A percentile compares a stretch with the other conserved stretches of the same genome.
These are phyloP conservation scores for Amphiprion percula DNA, from an alignment of 2,113 vertebrate species.

Conservation along the genomic window DNA sequence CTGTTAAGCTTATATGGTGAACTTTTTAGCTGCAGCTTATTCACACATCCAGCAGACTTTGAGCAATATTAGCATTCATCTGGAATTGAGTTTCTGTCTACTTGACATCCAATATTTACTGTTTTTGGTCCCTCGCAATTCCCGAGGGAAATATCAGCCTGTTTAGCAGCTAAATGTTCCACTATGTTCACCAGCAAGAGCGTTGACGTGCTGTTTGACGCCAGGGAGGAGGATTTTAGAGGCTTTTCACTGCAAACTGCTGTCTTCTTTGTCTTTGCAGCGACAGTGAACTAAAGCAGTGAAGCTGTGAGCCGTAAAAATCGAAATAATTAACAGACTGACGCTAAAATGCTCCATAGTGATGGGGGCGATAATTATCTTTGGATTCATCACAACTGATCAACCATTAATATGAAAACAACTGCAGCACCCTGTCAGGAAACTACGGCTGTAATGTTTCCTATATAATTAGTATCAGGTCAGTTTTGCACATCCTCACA, in stretches of 20 bases:
- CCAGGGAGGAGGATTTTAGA: no score
- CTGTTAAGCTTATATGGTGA: neutral
- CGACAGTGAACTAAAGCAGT: neutral
- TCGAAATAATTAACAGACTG: neutral
- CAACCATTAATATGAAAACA: neutral
- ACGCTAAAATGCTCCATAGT: neutral
- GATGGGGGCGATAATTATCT: conserved; percentile 9
- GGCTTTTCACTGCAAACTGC: no score
- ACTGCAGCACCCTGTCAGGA: neutral
- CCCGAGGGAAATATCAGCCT: no score
- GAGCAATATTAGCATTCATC: no score
- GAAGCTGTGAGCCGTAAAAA: neutral
- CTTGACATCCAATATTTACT: no score
- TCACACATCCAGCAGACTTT: neutral
- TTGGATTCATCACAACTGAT: neutral
- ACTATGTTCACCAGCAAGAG: no score
- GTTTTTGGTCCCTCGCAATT: no score
- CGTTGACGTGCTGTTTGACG: no score
- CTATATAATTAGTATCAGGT: conserved; percentile 4
- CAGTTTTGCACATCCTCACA: neutral
- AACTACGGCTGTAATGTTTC: neutral
- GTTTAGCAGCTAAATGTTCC: no score
- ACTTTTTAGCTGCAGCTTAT: neutral
- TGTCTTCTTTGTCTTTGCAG: no score
- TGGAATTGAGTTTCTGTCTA: no score